Percentiles rank a stretch among this genome's conserved stretches.
These are phyloP conservation scores for Sarcophaga bullata DNA, from an alignment of 1,140 invertebrate species.

Conservation along the genomic window DNA sequence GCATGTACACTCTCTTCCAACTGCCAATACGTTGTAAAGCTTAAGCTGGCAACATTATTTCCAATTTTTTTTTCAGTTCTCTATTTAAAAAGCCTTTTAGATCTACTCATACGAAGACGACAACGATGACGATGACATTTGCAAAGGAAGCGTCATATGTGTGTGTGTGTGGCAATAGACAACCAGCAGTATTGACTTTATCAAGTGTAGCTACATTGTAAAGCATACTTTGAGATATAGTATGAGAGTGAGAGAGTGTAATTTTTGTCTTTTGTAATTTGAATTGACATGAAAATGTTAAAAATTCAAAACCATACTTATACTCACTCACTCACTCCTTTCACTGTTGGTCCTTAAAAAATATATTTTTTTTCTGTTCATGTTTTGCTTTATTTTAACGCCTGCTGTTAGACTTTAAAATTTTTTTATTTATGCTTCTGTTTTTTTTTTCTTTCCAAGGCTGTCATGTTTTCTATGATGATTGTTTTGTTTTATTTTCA, in stretches of 20 bases:
- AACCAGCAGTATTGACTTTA: slow-evolving; percentile 35
- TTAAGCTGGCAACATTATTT: slow-evolving; percentile 9
- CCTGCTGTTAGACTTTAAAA: neutral
- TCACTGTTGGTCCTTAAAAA: neutral
- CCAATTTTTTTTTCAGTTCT: neutral
- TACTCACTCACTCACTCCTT: neutral
- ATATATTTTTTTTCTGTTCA: slow-evolving; percentile 22
- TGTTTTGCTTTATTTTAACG: slow-evolving; percentile 6
- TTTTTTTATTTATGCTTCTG: neutral
- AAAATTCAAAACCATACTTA: slow-evolving; percentile 38
- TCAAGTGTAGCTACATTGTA: slow-evolving; percentile 3
- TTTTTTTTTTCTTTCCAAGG: neutral
- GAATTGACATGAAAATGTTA: slow-evolving; percentile 41
- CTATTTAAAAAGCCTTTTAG: slow-evolving; percentile 24
- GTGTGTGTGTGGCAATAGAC: neutral
- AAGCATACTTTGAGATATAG: too few relatives aligned
- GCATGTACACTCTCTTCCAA: neutral
- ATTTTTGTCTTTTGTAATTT: slow-evolving; percentile 35
- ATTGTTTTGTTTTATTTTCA: slow-evolving; percentile 33
- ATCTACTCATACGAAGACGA: slow-evolving; percentile 22
- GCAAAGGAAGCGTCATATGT: slow-evolving; percentile 2
- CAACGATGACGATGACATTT: neutral
- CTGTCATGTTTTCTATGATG: slow-evolving; percentile 27
- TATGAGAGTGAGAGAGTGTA: neutral
- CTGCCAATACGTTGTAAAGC: neutral